A percentile compares a stretch with the other conserved stretches of the same genome.
phyloP scores from a whole-genome alignment of 2,888 invertebrate species.

The Agrypnus murinus region DNA sequence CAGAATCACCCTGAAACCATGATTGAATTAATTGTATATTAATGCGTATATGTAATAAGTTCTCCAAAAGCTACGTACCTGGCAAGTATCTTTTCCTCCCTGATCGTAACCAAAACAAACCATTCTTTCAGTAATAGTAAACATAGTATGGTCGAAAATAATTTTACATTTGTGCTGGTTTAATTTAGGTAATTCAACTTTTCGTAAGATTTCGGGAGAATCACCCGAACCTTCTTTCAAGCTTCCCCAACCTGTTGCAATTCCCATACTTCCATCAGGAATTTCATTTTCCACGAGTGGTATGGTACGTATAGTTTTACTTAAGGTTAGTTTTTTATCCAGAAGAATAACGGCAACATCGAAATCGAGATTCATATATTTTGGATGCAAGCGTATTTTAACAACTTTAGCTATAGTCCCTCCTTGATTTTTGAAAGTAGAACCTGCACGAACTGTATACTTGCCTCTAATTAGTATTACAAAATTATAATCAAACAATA shows the following conservation, averaged over 20 bases:
- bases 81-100: constrained; percentile 18
- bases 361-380: background rate
- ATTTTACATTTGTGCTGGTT: background rate
- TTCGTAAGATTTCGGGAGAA: background rate
- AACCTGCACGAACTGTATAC: background rate
- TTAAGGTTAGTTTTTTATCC: too few species aligned
- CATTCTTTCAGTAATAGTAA: constrained; percentile 25
- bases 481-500: too few species aligned
- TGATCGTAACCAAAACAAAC: constrained; percentile 5
- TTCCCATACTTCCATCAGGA: background rate
- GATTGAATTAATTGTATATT: too few species aligned
- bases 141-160: too few species aligned
- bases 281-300: background rate
- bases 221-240: background rate
- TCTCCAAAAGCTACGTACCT: background rate
- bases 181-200: constrained; percentile 6
- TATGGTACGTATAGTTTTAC: background rate
- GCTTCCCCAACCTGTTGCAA: background rate
- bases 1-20: constrained; percentile 9
- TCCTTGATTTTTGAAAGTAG: background rate
- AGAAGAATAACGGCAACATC: constrained; percentile 27
- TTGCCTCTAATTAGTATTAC: too few species aligned
- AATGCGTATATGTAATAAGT: too few species aligned
- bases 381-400: constrained; percentile 5
- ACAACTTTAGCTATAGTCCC: background rate